Evolutionary conservation across 1,140 invertebrate species (phyloP), one percentile per base, ranked within the genome.

Genomic region (Calephelis virginiensis): DNA sequence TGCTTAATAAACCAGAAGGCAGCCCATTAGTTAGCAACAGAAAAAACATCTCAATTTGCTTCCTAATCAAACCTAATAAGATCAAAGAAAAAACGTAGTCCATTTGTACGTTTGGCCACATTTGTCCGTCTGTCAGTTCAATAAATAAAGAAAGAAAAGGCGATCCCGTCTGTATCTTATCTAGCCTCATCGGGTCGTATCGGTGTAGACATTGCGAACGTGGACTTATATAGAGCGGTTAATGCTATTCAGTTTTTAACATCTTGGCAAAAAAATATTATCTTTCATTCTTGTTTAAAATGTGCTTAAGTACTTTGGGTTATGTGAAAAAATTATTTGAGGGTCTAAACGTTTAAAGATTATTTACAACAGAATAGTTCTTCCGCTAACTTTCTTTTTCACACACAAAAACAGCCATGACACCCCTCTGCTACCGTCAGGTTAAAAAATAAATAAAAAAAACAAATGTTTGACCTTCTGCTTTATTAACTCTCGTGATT

Each of bases 141-240:
- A 89, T 89, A 89, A 89, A 89, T 89, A 89, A 89, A 71, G 75
- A 68, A 82, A 76, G 81, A 74, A 70, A 67, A 71, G 61, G 72
- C 79, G 77, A 80, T 78, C 80, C 64, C 76, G 81, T 82, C 86
- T 89, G 86, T 71, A 76, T 74, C 82, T 80, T 89, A 86, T 89
- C 86, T 85, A 74, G 75, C 49, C 74, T 74, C 75, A 84, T 84
- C 81, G 75, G 72, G 64, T 70, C 62, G 64, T 75, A 85, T 89
- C 78, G 75, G 72, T 72, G 74, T 60, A 76, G 86, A 89, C 83
- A 76, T 68, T 65, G 62, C 63, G 53, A 8, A 59, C 66, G 63
- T 64, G 43, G 10, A 75, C 61, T 11, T 64, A 46, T 71, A 73
- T 69, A 68, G 80, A 85, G 80, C 1, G 74, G 82, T 49, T 79